Evolutionary conservation across 2,113 vertebrate species (phyloP), one percentile per base, ranked within the genome.

Genomic region (Forbesichthys papilliferus): DNA sequence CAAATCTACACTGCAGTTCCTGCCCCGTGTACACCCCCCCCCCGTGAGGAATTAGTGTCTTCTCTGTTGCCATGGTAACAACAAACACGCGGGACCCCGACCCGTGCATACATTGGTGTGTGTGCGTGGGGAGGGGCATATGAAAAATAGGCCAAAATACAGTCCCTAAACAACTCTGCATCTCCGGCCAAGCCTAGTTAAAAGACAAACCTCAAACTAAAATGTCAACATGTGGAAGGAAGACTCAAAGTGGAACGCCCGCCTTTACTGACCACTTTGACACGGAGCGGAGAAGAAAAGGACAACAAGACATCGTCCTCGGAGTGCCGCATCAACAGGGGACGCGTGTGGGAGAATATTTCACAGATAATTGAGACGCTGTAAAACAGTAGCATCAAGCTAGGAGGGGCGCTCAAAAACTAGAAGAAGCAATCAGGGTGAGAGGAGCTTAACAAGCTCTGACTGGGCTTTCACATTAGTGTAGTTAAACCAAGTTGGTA

Each of bases 371-470:
- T 88, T 82, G 83, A 83, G 80, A 68, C 2, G 64, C 74, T 74
- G 82, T 61, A 79, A 85, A 80, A 80, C 59, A 10, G 79, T 72
- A 68, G 78, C 75, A 48, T 77, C 18, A 71, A 77, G 75, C 73
- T 54, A 57, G 82, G 73, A 33, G 55, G 69, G 66, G 78, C 78
- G 71, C 74, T 85, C 75, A 9, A 58, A 14, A 67, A 86, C 79
- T 81, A 90, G 71, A 73, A 86, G 42, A 73, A 64, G 63, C 86
- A 88, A 87, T 84, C 86, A 79, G 57, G 27, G 27, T 27, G 27
- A 71, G 71, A 80, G 75, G 80, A 74, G 80, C 71, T 86, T 88
- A 89, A 86, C 84, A 80, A 86, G 81, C 79, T 81, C 78, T 75
- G 57, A 5, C 71, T 53, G 75, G 70, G 75, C 84, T 64, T 77